Evolutionary conservation across 2,888 invertebrate genomes (phyloP), one percentile per base, ranked within the genome.

Genomic region (Heterodera filipjevi): DNA sequence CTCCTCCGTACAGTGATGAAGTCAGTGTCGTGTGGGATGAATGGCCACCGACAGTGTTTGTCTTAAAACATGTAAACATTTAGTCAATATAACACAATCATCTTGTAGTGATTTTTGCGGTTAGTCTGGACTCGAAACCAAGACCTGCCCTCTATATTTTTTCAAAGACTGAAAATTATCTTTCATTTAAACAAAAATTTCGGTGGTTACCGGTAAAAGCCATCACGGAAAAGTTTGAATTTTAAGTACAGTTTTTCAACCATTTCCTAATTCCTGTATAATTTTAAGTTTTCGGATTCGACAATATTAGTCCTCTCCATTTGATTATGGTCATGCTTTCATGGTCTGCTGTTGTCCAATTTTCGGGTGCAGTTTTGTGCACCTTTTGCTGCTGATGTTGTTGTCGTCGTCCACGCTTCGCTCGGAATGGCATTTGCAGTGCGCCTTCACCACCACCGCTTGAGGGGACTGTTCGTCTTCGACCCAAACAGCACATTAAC

Each of bases 321-420:
- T n/a, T n/a, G n/a, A n/a, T n/a, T n/a, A n/a, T n/a, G n/a, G n/a
- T n/a, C n/a, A n/a, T n/a, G n/a, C n/a, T n/a, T n/a, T n/a, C n/a
- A n/a, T 53, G 53, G 53, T 3, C 5, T 19, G 5, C 6, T 16
- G 16, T 16, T 53, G 5, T 19, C 16, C 5, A 22, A 19, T 53
- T 3, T 22, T 53, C 5, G 5, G 19, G 19, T 53, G 5, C 19
- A 16, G 6, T 53, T 53, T 53, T 53, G 6, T 10, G 5, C 27
- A n/a, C n/a, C 27, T 27, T 59, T n/a, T 59, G 59, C 12, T 59
- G 59, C 59, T n/a, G n/a, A n/a, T 12, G 49, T 3, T 68, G 68
- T 14, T 68, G 68, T 32, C 68, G 68, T n/a, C 68, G 68, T 19
- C 68, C 68, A 3, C 68, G 68, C 32, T 68, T 68, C 32, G 68